Base-by-base conservation (phyloP, 2,888 invertebrate species). In the Morpho helenor region DNA sequence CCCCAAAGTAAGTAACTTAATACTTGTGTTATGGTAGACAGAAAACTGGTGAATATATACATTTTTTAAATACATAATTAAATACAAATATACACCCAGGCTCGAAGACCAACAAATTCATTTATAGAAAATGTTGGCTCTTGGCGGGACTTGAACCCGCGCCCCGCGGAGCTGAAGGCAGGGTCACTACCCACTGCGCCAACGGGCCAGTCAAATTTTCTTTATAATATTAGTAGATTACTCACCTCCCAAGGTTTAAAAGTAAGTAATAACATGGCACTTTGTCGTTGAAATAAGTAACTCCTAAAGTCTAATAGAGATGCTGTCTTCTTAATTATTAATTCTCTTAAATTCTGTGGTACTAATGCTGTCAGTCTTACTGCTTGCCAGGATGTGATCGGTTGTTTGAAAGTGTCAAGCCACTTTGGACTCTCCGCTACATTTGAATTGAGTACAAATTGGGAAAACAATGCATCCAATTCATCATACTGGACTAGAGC, bases 401-500 rank as follows among this genome's bases (percentile, higher is more conserved):
- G 94, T 67, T 93, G 93, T 75, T 95, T 94, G 77, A 98, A 97
- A 44, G 94, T 93, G 60, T 92, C 92, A 67, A 98, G 87, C 98
- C 98, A 98, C 60, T 93, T 93, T 57, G 97, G 96, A 74, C 95
- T 94, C 73, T 96, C 97, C 62, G 96, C 95, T 66, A 96, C 93
- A 74, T 96, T 95, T n/a, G 97, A 96, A 87, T 98, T 98, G 67
- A 97, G 94, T 57, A 99, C 95, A 87, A 98, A 98, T 89, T 99
- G 98, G 2, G 98, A 97, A 82, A 99, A 98, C 68, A 99, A 92
- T 52, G 98, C 98, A 89, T 99, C 98, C 74, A 99, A 91, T 87
- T 99, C 99, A 80, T 99, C 99, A 80, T 98, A 99, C 77, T 99
- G 99, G 57, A 99, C 96, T 68, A 99, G 89, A 9, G 98, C 97